These are phyloP conservation scores for Ptilodon capucinus DNA, from an alignment of 2,888 invertebrate species.

Conservation along the genomic window DNA sequence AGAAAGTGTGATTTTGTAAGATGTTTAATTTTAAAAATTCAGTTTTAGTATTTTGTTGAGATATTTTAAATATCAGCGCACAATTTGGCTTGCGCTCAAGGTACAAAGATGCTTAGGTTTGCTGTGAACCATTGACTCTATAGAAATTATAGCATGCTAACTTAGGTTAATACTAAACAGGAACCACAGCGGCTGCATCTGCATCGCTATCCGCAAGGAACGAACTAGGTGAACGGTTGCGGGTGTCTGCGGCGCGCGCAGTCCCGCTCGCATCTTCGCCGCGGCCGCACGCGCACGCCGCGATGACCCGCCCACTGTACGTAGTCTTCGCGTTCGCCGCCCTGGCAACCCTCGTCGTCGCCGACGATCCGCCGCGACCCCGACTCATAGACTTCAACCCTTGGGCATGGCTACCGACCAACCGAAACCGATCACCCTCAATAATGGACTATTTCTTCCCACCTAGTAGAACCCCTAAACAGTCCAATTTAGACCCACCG, in stretches of 20 bases:
- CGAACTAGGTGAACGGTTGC: conserved; percentile 60
- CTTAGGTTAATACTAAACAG: conserved; percentile 38
- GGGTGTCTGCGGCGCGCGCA: conserved; percentile 64
- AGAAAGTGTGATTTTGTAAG: too few relatives aligned
- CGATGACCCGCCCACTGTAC: conserved; percentile 67
- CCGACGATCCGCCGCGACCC: conserved; percentile 65
- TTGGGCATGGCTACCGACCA: conserved; percentile 74
- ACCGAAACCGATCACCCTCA: conserved; percentile 70
- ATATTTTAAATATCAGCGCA: background rate
- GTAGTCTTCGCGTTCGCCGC: conserved; percentile 70
- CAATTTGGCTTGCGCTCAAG: background rate
- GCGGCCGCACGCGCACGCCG: conserved; percentile 74
- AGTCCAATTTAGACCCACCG: conserved; percentile 70
- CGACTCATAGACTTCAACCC: conserved; percentile 75
- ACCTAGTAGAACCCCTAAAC: conserved; percentile 77
- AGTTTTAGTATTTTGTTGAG: too few relatives aligned
- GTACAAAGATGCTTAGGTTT: too few relatives aligned
- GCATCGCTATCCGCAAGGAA: conserved; percentile 56
- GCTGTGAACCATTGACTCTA: too few relatives aligned
- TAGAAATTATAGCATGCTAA: conserved; percentile 21
- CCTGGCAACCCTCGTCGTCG: conserved; percentile 46
- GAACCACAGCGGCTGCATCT: conserved; percentile 45
- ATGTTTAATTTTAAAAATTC: too few relatives aligned
- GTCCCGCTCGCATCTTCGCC: conserved; percentile 74
- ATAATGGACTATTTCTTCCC: conserved; percentile 81